Evolutionary conservation across 2,797 vertebrate genomes (phyloP).

Genomic region (Kryptopterus vitreolus): DNA sequence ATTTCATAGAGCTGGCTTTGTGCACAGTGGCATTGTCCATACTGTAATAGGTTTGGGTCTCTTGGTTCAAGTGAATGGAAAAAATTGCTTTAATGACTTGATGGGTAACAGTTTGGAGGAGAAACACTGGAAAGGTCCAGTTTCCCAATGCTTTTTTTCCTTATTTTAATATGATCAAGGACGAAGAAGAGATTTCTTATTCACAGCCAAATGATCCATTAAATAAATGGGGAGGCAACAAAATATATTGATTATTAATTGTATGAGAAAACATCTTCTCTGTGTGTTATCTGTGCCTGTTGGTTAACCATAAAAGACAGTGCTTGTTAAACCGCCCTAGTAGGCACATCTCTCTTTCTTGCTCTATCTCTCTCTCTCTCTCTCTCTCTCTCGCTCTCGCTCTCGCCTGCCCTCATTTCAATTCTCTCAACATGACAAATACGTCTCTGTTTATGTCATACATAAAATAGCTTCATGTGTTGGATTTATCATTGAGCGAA

Average conservation of each 20-base stretch:
- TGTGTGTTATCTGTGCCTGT: constrained; percentile 5
- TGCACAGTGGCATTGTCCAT: too few species aligned
- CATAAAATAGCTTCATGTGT: constrained; percentile 46
- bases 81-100: too few species aligned
- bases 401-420: constrained; percentile 55
- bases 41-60: too few species aligned
- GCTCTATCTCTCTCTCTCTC: constrained; percentile 19
- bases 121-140: too few species aligned
- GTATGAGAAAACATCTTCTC: not conserved
- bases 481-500: constrained; percentile 47
- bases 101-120: too few species aligned
- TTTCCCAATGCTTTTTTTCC: too few species aligned
- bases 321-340: constrained; percentile 25
- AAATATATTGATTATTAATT: not conserved
- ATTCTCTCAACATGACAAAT: constrained; percentile 38
- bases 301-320: constrained; percentile 19
- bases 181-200: not conserved
- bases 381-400: constrained; percentile 9
- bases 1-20: too few species aligned
- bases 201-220: not conserved
- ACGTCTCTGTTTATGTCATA: constrained; percentile 52
- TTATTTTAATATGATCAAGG: not conserved
- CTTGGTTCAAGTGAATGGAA: too few species aligned
- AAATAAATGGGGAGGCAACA: not conserved
- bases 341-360: constrained; percentile 18